Percentiles rank a stretch among this genome's conserved stretches.
These are phyloP conservation scores for Catalaphyllia jardinei DNA, from an alignment of 64 coral and sea anemone genomes.

Conservation along the genomic window DNA sequence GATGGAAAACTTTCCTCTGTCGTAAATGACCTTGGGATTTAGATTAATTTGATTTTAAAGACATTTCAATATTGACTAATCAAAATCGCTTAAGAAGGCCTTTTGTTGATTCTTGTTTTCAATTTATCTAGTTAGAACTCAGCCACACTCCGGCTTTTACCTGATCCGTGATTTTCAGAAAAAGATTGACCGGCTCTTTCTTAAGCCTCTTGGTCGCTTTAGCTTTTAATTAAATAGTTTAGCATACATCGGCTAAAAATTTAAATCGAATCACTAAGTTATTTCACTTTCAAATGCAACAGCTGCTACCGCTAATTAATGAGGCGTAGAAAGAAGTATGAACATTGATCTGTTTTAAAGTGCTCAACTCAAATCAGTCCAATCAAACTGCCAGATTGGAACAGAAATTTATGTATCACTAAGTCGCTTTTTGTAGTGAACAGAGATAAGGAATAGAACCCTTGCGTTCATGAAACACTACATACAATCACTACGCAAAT, in stretches of 20 bases:
- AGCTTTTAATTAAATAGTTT: slow-evolving; percentile 13
- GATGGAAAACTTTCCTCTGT: not conserved
- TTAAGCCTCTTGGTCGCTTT: not conserved
- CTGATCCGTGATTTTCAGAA: not conserved
- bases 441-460: too few species aligned
- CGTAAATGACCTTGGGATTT: not conserved
- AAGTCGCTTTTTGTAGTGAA: too few species aligned
- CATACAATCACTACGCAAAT: too few species aligned
- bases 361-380: too few species aligned
- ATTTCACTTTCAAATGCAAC: not conserved
- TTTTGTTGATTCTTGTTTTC: not conserved
- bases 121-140: not conserved
- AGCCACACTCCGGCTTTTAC: not conserved
- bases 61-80: not conserved
- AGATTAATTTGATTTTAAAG: slow-evolving; percentile 25
- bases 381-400: too few species aligned
- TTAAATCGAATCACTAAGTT: not conserved
- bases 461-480: too few species aligned
- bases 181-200: not conserved
- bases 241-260: not conserved
- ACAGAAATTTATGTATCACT: too few species aligned
- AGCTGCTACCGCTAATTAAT: slow-evolving; percentile 14
- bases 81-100: not conserved
- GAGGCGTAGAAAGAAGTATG: slow-evolving; percentile 17
- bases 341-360: not conserved